Evolutionary conservation across 2,113 vertebrate species (phyloP).

Genomic region (Crotalus helleri): DNA sequence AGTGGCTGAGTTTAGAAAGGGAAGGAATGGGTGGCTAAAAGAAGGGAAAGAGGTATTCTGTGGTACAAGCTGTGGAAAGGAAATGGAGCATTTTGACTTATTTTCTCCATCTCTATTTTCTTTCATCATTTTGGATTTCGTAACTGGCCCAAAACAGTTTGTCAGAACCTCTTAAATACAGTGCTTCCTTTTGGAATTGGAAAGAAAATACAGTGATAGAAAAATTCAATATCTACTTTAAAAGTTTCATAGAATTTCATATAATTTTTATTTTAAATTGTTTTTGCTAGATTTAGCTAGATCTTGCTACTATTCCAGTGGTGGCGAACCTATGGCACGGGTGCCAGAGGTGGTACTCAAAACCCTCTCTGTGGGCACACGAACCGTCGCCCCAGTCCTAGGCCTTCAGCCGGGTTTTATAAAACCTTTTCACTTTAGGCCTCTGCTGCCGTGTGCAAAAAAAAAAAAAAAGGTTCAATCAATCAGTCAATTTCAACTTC

Average conservation of each 20-base stretch:
- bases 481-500: too few species aligned
- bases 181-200: neutral
- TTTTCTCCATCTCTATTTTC: neutral
- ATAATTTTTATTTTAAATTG: neutral
- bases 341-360: too few species aligned
- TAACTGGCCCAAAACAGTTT: neutral
- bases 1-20: neutral
- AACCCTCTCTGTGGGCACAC: too few species aligned
- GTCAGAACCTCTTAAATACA: neutral
- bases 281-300: neutral
- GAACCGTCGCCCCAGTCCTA: too few species aligned
- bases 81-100: neutral
- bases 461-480: too few species aligned
- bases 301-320: neutral
- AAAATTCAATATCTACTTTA: neutral
- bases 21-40: neutral
- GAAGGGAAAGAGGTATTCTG: neutral
- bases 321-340: too few species aligned
- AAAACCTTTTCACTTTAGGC: too few species aligned
- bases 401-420: too few species aligned
- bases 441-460: too few species aligned
- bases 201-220: neutral
- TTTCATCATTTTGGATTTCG: neutral
- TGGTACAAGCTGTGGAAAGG: neutral
- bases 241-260: neutral